phyloP scores from a whole-genome alignment of 2,113 vertebrate genomes.

The Salminus brasiliensis region DNA sequence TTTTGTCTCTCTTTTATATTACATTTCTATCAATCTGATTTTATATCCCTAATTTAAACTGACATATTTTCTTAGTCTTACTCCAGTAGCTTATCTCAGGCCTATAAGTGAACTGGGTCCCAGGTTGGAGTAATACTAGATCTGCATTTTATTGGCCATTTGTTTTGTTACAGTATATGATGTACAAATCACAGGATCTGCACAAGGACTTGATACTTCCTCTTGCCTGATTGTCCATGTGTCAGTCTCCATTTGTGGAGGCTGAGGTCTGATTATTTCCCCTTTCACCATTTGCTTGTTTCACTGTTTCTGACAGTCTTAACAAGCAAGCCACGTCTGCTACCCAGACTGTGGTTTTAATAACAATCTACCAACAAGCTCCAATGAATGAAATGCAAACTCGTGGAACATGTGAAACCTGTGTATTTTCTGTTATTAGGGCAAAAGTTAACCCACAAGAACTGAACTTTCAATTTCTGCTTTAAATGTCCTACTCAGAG shows the following conservation, averaged over 20 bases:
- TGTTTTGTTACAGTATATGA: neutral
- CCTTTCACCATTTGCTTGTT: neutral
- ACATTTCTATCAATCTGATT: no score
- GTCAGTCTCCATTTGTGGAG: neutral
- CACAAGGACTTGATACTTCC: neutral
- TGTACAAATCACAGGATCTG: neutral
- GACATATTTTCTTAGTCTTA: neutral
- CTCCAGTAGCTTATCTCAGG: neutral
- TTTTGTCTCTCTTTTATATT: no score
- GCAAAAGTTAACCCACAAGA: neutral
- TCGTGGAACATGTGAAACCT: neutral
- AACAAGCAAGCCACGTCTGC: neutral
- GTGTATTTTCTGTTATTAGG: neutral
- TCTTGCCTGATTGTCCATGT: neutral
- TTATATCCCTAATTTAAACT: no score
- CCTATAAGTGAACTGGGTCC: no score
- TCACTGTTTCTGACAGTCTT: neutral
- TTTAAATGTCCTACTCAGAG: slow-evolving; percentile 54
- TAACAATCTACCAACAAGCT: neutral
- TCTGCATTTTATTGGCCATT: neutral
- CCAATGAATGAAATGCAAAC: no score
- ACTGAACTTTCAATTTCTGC: neutral
- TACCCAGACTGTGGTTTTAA: neutral
- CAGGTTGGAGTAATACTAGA: neutral
- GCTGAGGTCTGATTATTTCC: neutral